A percentile compares a stretch with the other conserved stretches of the same genome.
phyloP scores from a whole-genome alignment of 1,140 invertebrate genomes.

The Lycorma delicatula region DNA sequence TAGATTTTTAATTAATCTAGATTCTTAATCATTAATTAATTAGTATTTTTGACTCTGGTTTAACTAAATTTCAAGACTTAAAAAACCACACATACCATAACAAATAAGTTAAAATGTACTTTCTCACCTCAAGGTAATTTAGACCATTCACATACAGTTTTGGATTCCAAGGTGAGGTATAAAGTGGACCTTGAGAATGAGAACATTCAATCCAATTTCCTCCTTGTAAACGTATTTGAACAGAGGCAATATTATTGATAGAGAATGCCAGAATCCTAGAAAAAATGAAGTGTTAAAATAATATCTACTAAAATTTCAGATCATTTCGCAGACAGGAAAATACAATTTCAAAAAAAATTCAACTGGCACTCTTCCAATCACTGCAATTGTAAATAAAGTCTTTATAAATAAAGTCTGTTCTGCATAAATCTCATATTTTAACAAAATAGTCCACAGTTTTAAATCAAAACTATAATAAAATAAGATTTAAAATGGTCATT shows the following conservation, averaged over 20 bases:
- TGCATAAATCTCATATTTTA: neutral
- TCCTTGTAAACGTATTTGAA: constrained; percentile 57
- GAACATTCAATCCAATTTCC: constrained; percentile 51
- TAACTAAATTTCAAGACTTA: too few species aligned
- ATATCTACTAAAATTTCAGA: neutral
- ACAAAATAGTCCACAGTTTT: neutral
- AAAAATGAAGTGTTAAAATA: constrained; percentile 19
- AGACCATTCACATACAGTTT: constrained; percentile 52
- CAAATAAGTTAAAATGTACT: too few species aligned
- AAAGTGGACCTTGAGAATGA: constrained; percentile 53
- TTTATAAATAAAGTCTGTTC: neutral
- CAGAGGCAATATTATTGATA: constrained; percentile 47
- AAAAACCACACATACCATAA: too few species aligned
- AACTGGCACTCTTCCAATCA: neutral
- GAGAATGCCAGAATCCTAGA: constrained; percentile 66
- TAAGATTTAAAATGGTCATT: neutral
- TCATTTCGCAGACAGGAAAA: neutral
- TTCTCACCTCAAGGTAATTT: constrained; percentile 55
- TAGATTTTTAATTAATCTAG: too few species aligned
- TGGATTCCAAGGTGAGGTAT: constrained; percentile 61
- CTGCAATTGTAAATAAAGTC: neutral
- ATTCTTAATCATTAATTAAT: too few species aligned
- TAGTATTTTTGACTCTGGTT: too few species aligned
- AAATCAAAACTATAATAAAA: neutral
- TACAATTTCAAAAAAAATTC: neutral